Evolutionary conservation across 2,888 invertebrate species (phyloP).

Genomic region (Cataglyphis albicans): DNA sequence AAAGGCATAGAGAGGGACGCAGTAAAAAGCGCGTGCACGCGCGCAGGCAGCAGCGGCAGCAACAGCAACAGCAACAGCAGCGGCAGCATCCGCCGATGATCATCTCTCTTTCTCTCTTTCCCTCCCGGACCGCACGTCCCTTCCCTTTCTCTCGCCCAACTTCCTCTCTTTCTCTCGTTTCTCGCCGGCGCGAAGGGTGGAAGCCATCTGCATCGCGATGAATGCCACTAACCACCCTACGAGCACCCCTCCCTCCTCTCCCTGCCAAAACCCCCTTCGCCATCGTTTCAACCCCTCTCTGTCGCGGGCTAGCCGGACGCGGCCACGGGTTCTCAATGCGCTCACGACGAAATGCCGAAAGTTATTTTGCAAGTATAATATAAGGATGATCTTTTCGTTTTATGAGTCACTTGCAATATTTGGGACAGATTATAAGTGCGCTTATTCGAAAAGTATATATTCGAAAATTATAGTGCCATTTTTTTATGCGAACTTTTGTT

Average conservation of each 20-base stretch:
- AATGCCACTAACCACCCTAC: conserved; percentile 82
- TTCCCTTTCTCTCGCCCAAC: conserved; percentile 22
- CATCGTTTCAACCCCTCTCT: conserved; percentile 80
- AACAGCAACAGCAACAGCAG: conserved; percentile 30
- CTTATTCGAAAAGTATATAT: background rate
- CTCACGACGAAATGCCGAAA: conserved; percentile 36
- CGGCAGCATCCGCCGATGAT: conserved; percentile 29
- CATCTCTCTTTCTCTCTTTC: conserved; percentile 49
- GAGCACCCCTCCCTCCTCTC: conserved; percentile 60
- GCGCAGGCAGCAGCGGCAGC: conserved; percentile 59
- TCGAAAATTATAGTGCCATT: background rate
- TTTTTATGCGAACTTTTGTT: background rate
- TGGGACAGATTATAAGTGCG: background rate
- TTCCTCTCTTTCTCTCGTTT: conserved; percentile 52
- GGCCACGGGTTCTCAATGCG: conserved; percentile 82
- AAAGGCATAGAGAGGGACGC: conserved; percentile 58
- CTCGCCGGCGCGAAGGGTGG: conserved; percentile 79
- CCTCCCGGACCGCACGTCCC: conserved; percentile 28
- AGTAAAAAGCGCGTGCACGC: conserved; percentile 69
- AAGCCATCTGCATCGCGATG: conserved; percentile 86
- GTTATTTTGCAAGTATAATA: conserved; percentile 20
- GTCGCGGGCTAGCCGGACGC: conserved; percentile 82
- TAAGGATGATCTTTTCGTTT: conserved; percentile 27
- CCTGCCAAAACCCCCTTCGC: conserved; percentile 79
- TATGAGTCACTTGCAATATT: conserved; percentile 27